These are phyloP conservation scores for Nebria brevicollis DNA, from an alignment of 2,888 invertebrate species.

Conservation along the genomic window DNA sequence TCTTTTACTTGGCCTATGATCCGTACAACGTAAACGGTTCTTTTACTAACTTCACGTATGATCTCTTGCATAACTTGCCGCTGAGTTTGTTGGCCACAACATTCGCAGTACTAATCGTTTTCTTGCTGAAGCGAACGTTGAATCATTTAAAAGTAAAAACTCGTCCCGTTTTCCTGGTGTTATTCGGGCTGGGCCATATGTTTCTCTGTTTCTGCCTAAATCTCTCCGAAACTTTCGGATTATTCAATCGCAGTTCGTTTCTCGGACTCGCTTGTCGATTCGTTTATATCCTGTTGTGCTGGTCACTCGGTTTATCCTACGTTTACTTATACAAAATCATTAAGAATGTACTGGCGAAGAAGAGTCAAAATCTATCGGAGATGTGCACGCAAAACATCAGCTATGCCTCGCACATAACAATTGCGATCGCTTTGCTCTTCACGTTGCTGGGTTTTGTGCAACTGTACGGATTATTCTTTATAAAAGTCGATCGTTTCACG, in stretches of 20 bases:
- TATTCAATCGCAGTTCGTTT: constrained; percentile 63
- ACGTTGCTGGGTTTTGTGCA: constrained; percentile 85
- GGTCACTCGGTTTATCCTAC: constrained; percentile 85
- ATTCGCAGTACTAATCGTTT: constrained; percentile 87
- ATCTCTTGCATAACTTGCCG: constrained; percentile 84
- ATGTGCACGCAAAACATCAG: constrained; percentile 81
- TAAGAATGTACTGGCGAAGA: constrained; percentile 77
- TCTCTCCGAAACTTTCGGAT: constrained; percentile 72
- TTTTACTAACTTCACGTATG: constrained; percentile 77
- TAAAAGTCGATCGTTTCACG: constrained; percentile 65
- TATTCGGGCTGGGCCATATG: constrained; percentile 82
- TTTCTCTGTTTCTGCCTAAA: constrained; percentile 84
- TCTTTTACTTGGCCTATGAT: constrained; percentile 90
- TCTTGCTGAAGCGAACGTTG: constrained; percentile 82
- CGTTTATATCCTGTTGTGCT: constrained; percentile 85
- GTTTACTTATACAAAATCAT: constrained; percentile 84
- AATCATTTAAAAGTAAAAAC: constrained; percentile 73
- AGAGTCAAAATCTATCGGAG: constrained; percentile 82
- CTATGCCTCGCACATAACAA: constrained; percentile 89
- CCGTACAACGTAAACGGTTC: constrained; percentile 89
- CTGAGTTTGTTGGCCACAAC: constrained; percentile 90
- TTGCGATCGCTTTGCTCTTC: constrained; percentile 87
- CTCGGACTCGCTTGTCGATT: constrained; percentile 84
- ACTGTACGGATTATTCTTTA: constrained; percentile 81
- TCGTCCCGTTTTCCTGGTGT: constrained; percentile 80